Evolutionary conservation across 1,140 invertebrate species (phyloP), one percentile per base, ranked within the genome.

Genomic region (Drosophila lowei): DNA sequence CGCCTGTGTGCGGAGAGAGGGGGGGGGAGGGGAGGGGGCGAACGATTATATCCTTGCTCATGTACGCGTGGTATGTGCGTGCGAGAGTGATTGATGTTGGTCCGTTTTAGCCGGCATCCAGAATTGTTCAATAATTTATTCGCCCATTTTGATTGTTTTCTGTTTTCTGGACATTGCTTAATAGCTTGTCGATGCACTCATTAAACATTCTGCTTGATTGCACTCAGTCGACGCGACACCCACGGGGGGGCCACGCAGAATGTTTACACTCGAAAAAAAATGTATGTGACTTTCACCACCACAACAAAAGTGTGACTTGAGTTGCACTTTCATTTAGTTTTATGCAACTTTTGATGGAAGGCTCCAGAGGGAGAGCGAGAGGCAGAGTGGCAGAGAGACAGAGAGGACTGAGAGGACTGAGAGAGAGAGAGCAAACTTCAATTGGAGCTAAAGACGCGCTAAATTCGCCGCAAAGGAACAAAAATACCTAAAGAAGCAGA

Each of bases 401-500:
- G 48, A 50, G 30, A 34, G 55, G 16, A 18, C 16, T 18, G 16
- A 50, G 30, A n/a, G n/a, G n/a, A n/a, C n/a, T n/a, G n/a, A n/a
- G n/a, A 46, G 54, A n/a, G 38, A 25, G 55, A 18, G 38, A 28
- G 41, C 8, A 30, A 42, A 64, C 43, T 58, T 23, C 16, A 38
- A 34, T n/a, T 5, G 18, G 43, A 60, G 53, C 63, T 28, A 58
- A 65, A 38, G 34, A 38, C 11, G 3, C 11, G 34, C 28, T 67
- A 46, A 81, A 83, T 83, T 77, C 68, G 78, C 79, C 72, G 79
- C 64, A 79, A 79, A 68, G 44, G 18, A 25, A 55, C 18, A 7
- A 9, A 9, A 52, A 18, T 9, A 16, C 9, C 25, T n/a, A 9
- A 15, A 52, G n/a, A 15, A 18, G 15, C 13, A 50, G n/a, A 18